A percentile compares a stretch with the other conserved stretches of the same genome.
Conservation (phyloP, 2,113 vertebrate species). For the Saccopteryx leptura region DNA sequence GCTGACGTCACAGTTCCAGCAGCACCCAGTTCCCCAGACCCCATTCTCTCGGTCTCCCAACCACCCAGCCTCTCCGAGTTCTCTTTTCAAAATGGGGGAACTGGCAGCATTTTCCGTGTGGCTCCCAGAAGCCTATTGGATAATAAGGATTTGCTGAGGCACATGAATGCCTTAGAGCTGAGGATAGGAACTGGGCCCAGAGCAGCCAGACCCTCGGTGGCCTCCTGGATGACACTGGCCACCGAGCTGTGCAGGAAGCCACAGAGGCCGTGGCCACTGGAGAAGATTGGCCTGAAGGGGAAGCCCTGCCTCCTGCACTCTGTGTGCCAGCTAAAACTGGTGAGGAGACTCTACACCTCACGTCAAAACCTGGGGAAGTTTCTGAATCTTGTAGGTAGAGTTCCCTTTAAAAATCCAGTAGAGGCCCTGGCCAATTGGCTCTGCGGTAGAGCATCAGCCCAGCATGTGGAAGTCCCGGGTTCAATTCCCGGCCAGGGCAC, state of each 20-base stretch:
- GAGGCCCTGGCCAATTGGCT: no score
- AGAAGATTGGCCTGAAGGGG: neutral
- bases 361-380: neutral
- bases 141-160: neutral
- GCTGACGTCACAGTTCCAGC: rapidly evolving
- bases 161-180: rapidly evolving
- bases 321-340: neutral
- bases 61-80: rapidly evolving
- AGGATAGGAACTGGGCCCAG: rapidly evolving
- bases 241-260: rapidly evolving
- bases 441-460: no score
- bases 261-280: neutral
- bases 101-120: neutral
- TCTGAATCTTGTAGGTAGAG: neutral
- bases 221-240: rapidly evolving
- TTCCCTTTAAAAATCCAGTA: neutral
- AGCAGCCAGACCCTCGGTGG: rapidly evolving
- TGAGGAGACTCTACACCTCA: neutral
- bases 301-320: neutral
- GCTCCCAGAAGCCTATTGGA: rapidly evolving
- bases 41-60: neutral
- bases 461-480: no score
- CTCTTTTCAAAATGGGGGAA: neutral
- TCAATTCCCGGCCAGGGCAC: no score
- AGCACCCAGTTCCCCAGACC: rapidly evolving